Conservation (phyloP, 2,113 vertebrate species). For the Meles meles region DNA sequence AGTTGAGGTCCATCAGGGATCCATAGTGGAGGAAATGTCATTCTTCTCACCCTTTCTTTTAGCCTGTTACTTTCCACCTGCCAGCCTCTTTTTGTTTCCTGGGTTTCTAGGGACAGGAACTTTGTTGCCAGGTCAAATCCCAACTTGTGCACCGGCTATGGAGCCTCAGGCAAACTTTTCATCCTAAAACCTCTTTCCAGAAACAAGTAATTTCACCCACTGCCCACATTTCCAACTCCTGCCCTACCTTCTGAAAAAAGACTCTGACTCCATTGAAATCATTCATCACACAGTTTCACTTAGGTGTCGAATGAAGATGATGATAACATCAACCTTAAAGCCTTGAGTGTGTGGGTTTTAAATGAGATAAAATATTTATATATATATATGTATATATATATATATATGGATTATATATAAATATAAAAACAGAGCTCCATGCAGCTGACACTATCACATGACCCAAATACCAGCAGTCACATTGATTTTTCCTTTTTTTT, state of each 20-base stretch:
- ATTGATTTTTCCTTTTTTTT: not conserved
- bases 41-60: not conserved
- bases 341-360: not conserved
- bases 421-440: not conserved
- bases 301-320: not conserved
- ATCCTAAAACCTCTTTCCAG: not conserved
- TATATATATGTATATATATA: too few species aligned
- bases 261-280: not conserved
- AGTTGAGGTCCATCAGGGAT: not conserved
- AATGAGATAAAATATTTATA: not conserved
- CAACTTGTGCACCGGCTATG: not conserved
- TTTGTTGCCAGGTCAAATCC: not conserved
- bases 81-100: not conserved
- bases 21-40: not conserved
- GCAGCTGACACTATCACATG: not conserved
- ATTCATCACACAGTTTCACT: not conserved
- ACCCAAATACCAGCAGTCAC: not conserved
- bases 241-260: not conserved
- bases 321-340: not conserved
- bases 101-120: not conserved
- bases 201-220: not conserved
- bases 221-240: not conserved
- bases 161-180: not conserved
- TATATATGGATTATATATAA: too few species aligned
- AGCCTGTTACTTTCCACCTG: not conserved